A percentile compares a stretch with the other conserved stretches of the same genome.
Evolutionary conservation across 2,888 invertebrate genomes (phyloP).

Genomic region (Nomada fucata): DNA sequence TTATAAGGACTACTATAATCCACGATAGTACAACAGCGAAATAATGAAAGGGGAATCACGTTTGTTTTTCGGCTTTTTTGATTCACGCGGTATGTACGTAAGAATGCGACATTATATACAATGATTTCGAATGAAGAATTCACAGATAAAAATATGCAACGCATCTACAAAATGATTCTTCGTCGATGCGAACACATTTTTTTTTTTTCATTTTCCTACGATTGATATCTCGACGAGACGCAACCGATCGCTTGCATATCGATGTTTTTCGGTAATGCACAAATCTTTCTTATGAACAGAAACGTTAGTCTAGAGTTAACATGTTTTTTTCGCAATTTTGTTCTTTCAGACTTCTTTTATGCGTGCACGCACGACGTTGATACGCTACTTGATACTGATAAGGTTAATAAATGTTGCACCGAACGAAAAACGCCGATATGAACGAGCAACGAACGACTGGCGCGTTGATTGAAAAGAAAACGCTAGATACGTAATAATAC

Average conservation of each 20-base stretch:
- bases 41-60: background rate
- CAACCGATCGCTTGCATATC: conserved; percentile 18
- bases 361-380: too few species aligned
- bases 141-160: conserved; percentile 1
- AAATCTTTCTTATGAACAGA: background rate
- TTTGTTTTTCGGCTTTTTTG: conserved; percentile 19
- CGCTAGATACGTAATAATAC: conserved; percentile 61
- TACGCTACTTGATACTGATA: background rate
- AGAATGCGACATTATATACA: conserved; percentile 53
- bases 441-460: conserved; percentile 48
- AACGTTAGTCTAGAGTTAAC: background rate
- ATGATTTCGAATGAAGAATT: conserved; percentile 24
- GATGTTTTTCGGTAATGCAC: conserved; percentile 8
- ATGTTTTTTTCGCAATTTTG: background rate
- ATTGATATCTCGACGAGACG: background rate
- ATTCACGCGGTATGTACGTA: conserved; percentile 16
- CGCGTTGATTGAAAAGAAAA: conserved; percentile 48
- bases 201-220: background rate
- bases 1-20: conserved; percentile 29
- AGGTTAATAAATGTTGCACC: background rate
- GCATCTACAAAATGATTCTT: conserved; percentile 10
- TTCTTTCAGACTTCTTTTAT: background rate
- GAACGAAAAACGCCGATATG: conserved; percentile 23
- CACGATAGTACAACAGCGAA: conserved; percentile 33
- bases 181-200: background rate